phyloP scores from a whole-genome alignment of 2,113 vertebrate genomes.

The Colius striatus region DNA sequence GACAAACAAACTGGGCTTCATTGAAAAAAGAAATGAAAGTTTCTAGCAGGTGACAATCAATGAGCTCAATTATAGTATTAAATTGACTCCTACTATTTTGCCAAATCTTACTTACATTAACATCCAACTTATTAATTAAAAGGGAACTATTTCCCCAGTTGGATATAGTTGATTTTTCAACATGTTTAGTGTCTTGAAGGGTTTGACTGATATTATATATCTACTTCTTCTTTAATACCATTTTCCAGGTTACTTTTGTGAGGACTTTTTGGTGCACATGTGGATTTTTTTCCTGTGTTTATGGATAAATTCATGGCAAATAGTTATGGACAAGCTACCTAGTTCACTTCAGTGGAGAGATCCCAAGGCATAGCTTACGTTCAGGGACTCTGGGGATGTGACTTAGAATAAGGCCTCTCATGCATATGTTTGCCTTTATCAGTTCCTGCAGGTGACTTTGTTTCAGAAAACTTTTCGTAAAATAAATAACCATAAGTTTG shows the following conservation, averaged over 20 bases:
- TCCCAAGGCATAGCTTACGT: neutral
- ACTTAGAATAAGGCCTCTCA: neutral
- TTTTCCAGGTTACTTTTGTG: neutral
- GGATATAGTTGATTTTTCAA: neutral
- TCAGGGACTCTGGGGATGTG: neutral
- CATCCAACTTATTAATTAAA: neutral
- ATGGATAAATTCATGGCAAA: neutral
- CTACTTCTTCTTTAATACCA: neutral
- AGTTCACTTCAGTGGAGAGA: neutral
- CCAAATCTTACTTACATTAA: neutral
- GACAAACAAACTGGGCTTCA: neutral
- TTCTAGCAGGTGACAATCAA: neutral
- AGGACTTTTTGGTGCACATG: rapidly evolving
- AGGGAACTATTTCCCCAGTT: neutral
- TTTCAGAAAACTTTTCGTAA: neutral
- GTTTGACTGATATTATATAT: neutral
- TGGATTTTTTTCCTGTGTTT: neutral
- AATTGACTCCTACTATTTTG: neutral
- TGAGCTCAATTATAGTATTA: neutral
- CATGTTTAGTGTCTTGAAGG: neutral
- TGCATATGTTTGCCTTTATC: neutral
- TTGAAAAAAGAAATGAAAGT: neutral
- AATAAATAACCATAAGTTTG: neutral
- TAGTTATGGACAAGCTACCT: neutral
- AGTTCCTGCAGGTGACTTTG: neutral